Evolutionary conservation across 2,113 vertebrate species (phyloP), one percentile per base, ranked within the genome.

Genomic region (Elgaria multicarinata): DNA sequence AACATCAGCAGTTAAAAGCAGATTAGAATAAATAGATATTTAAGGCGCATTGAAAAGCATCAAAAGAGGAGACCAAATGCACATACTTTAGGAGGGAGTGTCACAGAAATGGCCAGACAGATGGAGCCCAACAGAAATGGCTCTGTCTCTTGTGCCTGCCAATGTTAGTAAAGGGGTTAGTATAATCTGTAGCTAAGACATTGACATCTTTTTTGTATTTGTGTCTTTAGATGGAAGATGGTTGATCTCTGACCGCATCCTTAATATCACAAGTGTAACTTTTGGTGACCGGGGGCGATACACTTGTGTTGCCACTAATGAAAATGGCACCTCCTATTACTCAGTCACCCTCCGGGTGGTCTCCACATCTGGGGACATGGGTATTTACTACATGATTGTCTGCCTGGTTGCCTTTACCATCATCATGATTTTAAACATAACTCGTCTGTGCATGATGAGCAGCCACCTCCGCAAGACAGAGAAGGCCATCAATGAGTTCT

Each of bases 401-500:
- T 99, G 99, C 96, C 96, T 99, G 71, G 95, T 98, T 87, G 95
- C 99, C 93, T 99, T 99, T 89, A 95, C 97, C 12, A 97, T 99
- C 97, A 98, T 97, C 76, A 97, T 99, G 89, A 95, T 98, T 94
- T 92, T 99, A 72, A 99, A 99, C 87, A 97, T 98, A 85, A 97
- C 98, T 0, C 98, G 98, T 1, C 96, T 99, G 86, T 99, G 98
- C 95, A 98, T 99, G 98, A 98, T 99, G 97, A 98, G 98, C 97
- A 98, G 98, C 90, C 99, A 99, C 95, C 98, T 99, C 55, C 98
- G 98, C 92, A 98, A 99, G 93, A 99, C 98, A 0, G 98, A 99
- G 96, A 97, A 95, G 58, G 98, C 98, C 90, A 98, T 99, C 97
- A 99, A 99, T 4, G 99, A 99, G 28, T 99, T 99, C 96, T 99